Base-by-base conservation (phyloP, 2,113 vertebrate species). In the Perognathus longimembris region DNA sequence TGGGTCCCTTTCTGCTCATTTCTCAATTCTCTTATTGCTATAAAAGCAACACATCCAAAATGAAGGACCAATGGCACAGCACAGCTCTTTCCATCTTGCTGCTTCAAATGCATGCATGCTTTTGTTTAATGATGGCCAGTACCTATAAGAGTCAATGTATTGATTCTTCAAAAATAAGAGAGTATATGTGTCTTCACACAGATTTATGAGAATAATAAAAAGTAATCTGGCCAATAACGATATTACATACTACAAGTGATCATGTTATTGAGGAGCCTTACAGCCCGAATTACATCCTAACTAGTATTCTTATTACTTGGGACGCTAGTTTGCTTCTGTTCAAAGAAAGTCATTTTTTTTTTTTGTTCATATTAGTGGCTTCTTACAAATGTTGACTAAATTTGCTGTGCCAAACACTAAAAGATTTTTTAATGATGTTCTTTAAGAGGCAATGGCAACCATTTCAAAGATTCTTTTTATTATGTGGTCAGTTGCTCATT, bases 351-450 rank as follows among this genome's bases (percentile, higher is more conserved):
- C 91, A 40, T 86, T 45, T 95, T 88, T n/a, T 95, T 80, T 92
- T 77, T 91, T 61, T 78, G 59, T 95, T 96, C 80, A 21, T 76
- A 38, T 92, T 91, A 77, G 50, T 84, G 94, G 85, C 93, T 91
- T 82, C 12, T 54, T 91, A 75, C 86, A 95, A 63, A 91, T 90
- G 94, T 95, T 92, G 45, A 93, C 76, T 91, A 84, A 96, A 94
- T 71, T 50, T 20, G 50, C 86, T 83, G 90, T 95, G 76, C 38
- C 81, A 93, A 94, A 95, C 84, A 70, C 50, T 81, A 86, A 87
- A 82, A 34, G 3, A 85, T 73, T 42, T 17, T 83, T 86, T n/a
- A 67, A 89, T 95, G 93, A 81, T 84, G 87, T 69, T 76, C 89
- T 89, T 93, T 75, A 32, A 96, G 50, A 91, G 69, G n/a, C 73